Percentiles rank a stretch among this genome's conserved stretches.
Conservation (phyloP, 1,140 invertebrate genomes). For the Pseudomyrmex sp. region DNA sequence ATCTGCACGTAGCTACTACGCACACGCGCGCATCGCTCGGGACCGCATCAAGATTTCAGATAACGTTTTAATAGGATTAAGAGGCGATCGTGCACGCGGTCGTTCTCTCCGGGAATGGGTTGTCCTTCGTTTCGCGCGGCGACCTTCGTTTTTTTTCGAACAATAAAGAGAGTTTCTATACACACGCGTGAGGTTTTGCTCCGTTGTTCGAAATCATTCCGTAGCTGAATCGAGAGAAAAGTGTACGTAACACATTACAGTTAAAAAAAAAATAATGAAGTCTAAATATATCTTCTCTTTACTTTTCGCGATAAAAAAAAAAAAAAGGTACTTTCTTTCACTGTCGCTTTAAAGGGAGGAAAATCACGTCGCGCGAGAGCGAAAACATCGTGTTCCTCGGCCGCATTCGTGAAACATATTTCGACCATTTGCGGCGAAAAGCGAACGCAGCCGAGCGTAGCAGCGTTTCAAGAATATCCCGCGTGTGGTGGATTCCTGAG, state of each 20-base stretch:
- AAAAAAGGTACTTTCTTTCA: no score
- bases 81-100: slow-evolving; percentile 22
- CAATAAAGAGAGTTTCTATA: slow-evolving; percentile 6
- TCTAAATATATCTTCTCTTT: no score
- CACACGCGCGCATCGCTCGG: background rate
- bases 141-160: slow-evolving; percentile 30
- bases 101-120: slow-evolving; percentile 12
- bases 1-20: slow-evolving; percentile 34
- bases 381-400: slow-evolving; percentile 2
- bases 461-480: slow-evolving; percentile 62
- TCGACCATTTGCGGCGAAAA: slow-evolving; percentile 60
- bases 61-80: slow-evolving; percentile 59
- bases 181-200: background rate
- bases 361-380: slow-evolving; percentile 8
- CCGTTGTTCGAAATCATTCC: background rate
- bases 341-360: no score
- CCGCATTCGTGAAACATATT: slow-evolving; percentile 56
- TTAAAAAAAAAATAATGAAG: no score
- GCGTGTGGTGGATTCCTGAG: slow-evolving; percentile 61
- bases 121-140: slow-evolving; percentile 17
- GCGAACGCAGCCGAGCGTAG: slow-evolving; percentile 64
- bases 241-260: no score
- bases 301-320: no score
- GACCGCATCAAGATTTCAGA: slow-evolving; percentile 51
- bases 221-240: background rate